These are phyloP conservation scores for Medauroidea extradentata DNA, from an alignment of 1,140 invertebrate species.

Conservation along the genomic window DNA sequence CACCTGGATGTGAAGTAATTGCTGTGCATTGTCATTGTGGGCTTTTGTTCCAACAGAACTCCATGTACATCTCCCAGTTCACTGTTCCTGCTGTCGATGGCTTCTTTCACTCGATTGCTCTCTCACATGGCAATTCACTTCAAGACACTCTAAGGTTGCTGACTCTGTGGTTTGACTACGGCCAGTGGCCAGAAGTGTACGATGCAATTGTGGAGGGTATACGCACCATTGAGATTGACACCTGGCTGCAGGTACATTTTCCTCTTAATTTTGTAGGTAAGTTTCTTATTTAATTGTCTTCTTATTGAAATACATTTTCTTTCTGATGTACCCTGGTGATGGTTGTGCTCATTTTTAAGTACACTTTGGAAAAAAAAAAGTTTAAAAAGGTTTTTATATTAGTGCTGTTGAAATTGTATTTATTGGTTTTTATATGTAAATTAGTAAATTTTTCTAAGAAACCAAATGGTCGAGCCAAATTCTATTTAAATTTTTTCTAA, in stretches of 20 bases:
- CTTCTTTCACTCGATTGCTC: slow-evolving; percentile 91
- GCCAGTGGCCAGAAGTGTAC: slow-evolving; percentile 88
- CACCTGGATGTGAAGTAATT: too few species aligned
- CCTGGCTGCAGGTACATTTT: slow-evolving; percentile 82
- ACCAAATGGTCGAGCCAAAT: too few species aligned
- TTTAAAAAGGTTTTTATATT: slow-evolving; percentile 8
- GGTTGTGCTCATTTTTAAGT: too few species aligned
- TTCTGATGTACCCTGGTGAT: too few species aligned
- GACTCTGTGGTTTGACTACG: slow-evolving; percentile 94
- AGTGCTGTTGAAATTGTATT: too few species aligned
- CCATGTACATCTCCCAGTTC: slow-evolving; percentile 62
- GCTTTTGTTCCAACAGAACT: slow-evolving; percentile 15
- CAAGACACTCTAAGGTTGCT: slow-evolving; percentile 94
- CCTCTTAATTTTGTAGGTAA: not conserved
- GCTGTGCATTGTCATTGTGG: too few species aligned
- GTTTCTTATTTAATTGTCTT: too few species aligned
- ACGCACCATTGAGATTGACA: slow-evolving; percentile 91
- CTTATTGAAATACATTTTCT: too few species aligned
- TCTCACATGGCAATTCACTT: slow-evolving; percentile 89
- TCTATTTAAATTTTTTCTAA: too few species aligned
- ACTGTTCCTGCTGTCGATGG: slow-evolving; percentile 92
- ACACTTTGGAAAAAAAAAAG: not conserved
- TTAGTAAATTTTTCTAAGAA: too few species aligned
- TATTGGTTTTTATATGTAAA: too few species aligned
- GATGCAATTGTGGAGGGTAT: slow-evolving; percentile 91